Conservation (phyloP, 1,140 invertebrate species). For the Trichonephila inaurata region DNA sequence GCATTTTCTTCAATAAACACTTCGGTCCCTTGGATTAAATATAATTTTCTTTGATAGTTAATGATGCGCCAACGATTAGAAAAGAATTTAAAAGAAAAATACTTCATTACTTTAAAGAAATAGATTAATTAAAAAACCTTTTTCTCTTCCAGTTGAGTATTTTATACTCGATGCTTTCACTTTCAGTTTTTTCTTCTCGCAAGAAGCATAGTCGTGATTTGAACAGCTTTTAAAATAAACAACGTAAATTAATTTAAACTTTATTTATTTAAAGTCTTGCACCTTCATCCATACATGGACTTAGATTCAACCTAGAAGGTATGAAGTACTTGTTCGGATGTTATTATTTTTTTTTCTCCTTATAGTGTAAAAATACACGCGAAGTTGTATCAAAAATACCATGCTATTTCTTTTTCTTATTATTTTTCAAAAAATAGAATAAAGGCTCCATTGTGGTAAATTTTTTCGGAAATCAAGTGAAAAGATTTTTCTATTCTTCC, state of each 20-base stretch:
- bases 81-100: slow-evolving; percentile 16
- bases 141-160: neutral
- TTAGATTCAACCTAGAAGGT: neutral
- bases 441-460: neutral
- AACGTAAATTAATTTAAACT: slow-evolving; percentile 22
- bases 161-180: neutral
- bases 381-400: neutral
- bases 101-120: slow-evolving; percentile 28
- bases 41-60: slow-evolving; percentile 35
- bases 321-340: neutral
- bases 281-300: neutral
- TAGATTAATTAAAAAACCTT: slow-evolving; percentile 33
- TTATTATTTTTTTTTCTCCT: neutral
- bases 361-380: neutral
- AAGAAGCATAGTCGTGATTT: neutral
- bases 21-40: neutral
- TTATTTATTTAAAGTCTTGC: slow-evolving; percentile 1
- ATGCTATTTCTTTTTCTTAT: neutral
- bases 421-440: neutral
- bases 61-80: neutral
- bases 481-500: neutral
- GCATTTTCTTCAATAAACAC: slow-evolving; percentile 31
- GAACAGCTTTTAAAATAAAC: neutral
- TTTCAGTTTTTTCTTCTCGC: neutral
- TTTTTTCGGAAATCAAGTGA: neutral